A percentile compares a stretch with the other conserved stretches of the same genome.
Conservation (phyloP, 2,888 invertebrate genomes). For the Harmothoe impar region DNA sequence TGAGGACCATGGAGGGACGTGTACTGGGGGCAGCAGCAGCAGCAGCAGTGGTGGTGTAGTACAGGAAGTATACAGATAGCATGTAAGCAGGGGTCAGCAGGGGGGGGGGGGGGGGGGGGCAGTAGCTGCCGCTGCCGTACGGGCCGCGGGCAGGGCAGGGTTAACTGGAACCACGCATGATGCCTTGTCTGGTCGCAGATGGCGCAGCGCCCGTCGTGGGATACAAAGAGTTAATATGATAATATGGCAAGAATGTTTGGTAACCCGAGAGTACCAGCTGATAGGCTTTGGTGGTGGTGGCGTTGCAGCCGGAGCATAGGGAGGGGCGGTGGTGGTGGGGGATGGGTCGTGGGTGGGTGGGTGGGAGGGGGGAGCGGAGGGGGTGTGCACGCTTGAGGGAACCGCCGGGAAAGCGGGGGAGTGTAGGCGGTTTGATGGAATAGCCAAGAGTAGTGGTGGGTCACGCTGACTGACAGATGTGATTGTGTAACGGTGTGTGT, state of each 20-base stretch:
- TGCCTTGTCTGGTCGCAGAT: constrained; percentile 58
- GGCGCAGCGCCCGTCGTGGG: constrained; percentile 25
- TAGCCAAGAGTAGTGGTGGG: constrained; percentile 59
- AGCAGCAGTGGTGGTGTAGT: not conserved
- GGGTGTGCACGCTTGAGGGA: constrained; percentile 44
- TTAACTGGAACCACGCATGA: constrained; percentile 61
- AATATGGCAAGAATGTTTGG: constrained; percentile 63
- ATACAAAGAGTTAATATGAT: constrained; percentile 60
- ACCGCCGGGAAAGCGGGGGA: constrained; percentile 25
- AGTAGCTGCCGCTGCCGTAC: too few species aligned
- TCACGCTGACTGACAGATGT: constrained; percentile 54
- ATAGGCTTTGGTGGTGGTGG: constrained; percentile 54
- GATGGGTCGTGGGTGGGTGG: not conserved
- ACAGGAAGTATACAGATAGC: constrained; percentile 50
- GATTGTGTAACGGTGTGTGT: constrained; percentile 56
- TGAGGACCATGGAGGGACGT: not conserved
- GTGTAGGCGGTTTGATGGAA: constrained; percentile 49
- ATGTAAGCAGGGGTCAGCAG: constrained; percentile 28
- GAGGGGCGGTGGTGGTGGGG: not conserved
- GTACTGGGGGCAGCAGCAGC: not conserved
- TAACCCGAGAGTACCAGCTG: constrained; percentile 59
- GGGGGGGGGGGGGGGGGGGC: too few species aligned
- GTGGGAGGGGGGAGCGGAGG: not conserved
- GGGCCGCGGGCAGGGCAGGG: constrained; percentile 33
- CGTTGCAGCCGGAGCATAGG: not conserved